phyloP scores from a whole-genome alignment of 2,113 vertebrate genomes.

The Conger conger region DNA sequence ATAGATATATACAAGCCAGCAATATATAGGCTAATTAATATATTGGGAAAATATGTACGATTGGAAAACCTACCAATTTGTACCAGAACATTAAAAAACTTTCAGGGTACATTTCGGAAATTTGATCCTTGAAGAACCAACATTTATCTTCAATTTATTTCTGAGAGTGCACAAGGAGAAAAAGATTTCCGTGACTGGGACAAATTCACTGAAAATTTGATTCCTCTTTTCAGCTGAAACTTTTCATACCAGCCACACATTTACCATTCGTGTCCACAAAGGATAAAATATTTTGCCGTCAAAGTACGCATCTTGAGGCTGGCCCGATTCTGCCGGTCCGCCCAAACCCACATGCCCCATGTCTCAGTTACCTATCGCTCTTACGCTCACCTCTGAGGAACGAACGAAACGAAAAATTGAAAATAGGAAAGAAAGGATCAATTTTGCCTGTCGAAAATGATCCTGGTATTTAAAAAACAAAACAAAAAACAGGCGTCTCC shows the following conservation, averaged over 20 bases:
- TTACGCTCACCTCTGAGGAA: neutral
- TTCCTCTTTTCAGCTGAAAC: neutral
- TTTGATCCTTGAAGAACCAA: too few relatives aligned
- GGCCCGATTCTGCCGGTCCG: neutral
- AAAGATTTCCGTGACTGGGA: neutral
- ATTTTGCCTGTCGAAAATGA: neutral
- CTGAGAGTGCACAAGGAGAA: neutral
- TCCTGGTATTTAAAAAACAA: neutral
- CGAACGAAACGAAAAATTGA: neutral
- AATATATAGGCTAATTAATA: too few relatives aligned
- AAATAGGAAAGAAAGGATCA: neutral
- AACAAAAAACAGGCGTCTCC: neutral
- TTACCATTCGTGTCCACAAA: neutral
- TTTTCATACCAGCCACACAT: neutral
- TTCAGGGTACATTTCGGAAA: too few relatives aligned
- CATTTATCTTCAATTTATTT: too few relatives aligned
- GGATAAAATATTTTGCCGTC: neutral
- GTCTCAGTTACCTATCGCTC: neutral
- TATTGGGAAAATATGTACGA: too few relatives aligned
- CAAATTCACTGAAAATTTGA: too few relatives aligned
- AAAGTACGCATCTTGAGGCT: neutral
- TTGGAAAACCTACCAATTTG: too few relatives aligned
- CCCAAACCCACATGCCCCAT: neutral
- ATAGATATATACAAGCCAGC: too few relatives aligned
- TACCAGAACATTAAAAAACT: too few relatives aligned